These are phyloP conservation scores for Python bivittatus DNA, from an alignment of 2,113 vertebrate genomes.

Conservation along the genomic window DNA sequence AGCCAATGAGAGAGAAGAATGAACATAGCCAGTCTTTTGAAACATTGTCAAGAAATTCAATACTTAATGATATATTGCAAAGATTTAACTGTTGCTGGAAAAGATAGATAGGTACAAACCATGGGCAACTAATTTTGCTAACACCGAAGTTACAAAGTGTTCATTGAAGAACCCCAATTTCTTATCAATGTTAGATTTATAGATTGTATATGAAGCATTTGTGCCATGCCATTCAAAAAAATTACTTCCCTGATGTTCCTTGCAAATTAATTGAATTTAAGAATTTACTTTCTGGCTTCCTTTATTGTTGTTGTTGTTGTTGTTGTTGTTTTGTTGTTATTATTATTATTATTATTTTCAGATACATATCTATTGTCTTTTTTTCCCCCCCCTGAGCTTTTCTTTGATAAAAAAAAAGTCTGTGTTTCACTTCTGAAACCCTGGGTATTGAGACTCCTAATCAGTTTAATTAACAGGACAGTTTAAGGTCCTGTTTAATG, in stretches of 20 bases:
- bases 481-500: background rate
- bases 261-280: background rate
- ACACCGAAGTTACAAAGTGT: background rate
- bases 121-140: background rate
- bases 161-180: background rate
- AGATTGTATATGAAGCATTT: background rate
- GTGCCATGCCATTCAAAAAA: background rate
- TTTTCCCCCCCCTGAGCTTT: background rate
- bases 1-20: too few relatives aligned
- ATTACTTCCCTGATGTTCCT: background rate
- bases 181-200: background rate
- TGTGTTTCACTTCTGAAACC: background rate
- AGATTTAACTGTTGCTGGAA: background rate
- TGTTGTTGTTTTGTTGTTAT: background rate
- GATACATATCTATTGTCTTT: background rate
- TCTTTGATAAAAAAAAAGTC: background rate
- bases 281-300: background rate
- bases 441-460: constrained; percentile 10
- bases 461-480: constrained; percentile 40
- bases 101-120: background rate
- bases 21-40: background rate
- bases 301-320: background rate
- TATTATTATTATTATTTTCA: background rate
- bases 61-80: background rate
- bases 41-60: background rate